Conservation (phyloP, 2,888 invertebrate species). For the Acronicta aceris region DNA sequence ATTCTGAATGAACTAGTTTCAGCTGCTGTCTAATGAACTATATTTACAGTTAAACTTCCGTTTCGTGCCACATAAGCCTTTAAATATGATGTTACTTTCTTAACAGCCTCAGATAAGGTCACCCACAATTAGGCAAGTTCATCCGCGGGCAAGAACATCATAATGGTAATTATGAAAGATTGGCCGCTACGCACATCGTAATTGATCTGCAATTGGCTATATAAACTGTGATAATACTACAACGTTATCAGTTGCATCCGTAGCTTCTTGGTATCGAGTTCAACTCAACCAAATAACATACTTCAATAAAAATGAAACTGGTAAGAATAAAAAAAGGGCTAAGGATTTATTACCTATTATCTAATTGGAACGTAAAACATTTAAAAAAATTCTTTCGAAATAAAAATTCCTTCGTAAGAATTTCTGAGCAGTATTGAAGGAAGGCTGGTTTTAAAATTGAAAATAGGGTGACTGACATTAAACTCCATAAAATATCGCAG, state of each 20-base stretch:
- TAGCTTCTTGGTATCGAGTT: constrained; percentile 62
- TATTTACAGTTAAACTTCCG: no score
- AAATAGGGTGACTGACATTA: no score
- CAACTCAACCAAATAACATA: constrained; percentile 58
- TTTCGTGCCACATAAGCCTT: no score
- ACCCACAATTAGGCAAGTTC: constrained; percentile 72
- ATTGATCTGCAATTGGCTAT: constrained; percentile 76
- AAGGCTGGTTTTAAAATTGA: no score
- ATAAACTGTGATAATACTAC: constrained; percentile 74
- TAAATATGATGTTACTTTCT: constrained; percentile 8
- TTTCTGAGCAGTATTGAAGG: no score
- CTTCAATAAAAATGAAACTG: constrained; percentile 74
- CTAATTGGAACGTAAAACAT: no score
- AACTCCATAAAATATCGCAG: no score
- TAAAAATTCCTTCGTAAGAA: no score
- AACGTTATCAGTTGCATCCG: constrained; percentile 76
- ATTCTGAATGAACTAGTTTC: no score
- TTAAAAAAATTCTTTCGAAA: no score
- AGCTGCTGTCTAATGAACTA: no score
- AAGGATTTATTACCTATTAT: no score
- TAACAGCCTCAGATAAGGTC: constrained; percentile 23
- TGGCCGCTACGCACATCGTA: constrained; percentile 72
- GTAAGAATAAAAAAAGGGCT: constrained; percentile 57
- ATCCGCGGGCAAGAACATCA: constrained; percentile 71
- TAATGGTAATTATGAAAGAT: constrained; percentile 76